Percentiles rank a stretch among this genome's conserved stretches.
Evolutionary conservation across 2,113 vertebrate genomes (phyloP).

Genomic region (Salvelinus namaycush): DNA sequence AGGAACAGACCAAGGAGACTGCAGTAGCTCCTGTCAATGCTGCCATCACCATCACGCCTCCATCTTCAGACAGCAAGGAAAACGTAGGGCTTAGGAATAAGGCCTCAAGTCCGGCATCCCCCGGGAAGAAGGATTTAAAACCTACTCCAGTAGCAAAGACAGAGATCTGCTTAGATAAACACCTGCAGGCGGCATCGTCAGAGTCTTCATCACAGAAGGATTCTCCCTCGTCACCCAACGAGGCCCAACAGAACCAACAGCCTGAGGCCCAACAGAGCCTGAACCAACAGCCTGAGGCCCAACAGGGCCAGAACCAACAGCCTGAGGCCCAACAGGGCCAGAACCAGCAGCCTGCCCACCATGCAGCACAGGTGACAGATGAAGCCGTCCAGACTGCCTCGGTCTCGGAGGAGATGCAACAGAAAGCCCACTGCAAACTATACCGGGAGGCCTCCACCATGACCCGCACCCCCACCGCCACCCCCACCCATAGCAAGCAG

Average conservation of each 20-base stretch:
- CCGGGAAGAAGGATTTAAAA: conserved; percentile 37
- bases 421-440: conserved; percentile 46
- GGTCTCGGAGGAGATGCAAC: conserved; percentile 68
- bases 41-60: conserved; percentile 4
- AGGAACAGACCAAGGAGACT: conserved; percentile 21
- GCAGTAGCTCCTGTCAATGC: conserved; percentile 1
- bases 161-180: conserved; percentile 47
- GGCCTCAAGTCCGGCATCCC: conserved; percentile 32
- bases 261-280: no score
- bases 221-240: conserved; percentile 7
- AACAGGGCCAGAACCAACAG: conserved; percentile 37
- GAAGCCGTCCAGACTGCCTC: conserved; percentile 33
- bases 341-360: conserved; percentile 2
- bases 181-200: conserved; percentile 36
- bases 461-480: conserved; percentile 69
- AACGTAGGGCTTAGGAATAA: conserved; percentile 12
- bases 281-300: conserved; percentile 36
- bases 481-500: conserved; percentile 48
- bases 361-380: conserved; percentile 49
- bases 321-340: conserved; percentile 47
- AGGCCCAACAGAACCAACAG: no score
- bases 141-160: conserved; percentile 14
- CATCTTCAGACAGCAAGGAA: conserved; percentile 21
- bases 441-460: conserved; percentile 81
- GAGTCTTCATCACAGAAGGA: conserved; percentile 22